Evolutionary conservation across 2,113 vertebrate species (phyloP).

Genomic region (Neomonachus schauinslandi): DNA sequence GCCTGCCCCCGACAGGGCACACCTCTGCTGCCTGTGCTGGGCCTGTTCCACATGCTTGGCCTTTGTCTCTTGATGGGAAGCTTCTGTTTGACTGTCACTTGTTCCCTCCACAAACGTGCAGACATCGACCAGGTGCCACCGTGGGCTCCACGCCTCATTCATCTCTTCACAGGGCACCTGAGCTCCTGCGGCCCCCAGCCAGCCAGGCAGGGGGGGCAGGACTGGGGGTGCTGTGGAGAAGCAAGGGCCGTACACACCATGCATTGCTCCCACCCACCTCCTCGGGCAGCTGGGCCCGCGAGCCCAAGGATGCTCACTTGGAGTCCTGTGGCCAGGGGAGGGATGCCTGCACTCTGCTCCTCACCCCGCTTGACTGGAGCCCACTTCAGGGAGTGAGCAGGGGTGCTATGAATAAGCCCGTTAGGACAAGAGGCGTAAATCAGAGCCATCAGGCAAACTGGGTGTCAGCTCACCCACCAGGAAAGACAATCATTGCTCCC

Average conservation of each 20-base stretch:
- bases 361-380: not conserved
- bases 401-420: rapidly evolving
- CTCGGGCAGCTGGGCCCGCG: not conserved
- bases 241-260: rapidly evolving
- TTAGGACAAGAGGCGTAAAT: rapidly evolving
- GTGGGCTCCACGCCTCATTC: rapidly evolving
- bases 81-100: rapidly evolving
- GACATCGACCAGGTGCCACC: rapidly evolving
- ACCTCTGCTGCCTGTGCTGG: rapidly evolving
- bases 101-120: rapidly evolving
- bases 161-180: not conserved
- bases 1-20: rapidly evolving
- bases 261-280: rapidly evolving
- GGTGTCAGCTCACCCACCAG: rapidly evolving
- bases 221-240: rapidly evolving
- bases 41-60: rapidly evolving
- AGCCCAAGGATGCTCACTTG: not conserved
- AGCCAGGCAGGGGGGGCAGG: rapidly evolving
- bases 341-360: too few species aligned
- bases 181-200: not conserved
- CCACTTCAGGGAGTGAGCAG: rapidly evolving
- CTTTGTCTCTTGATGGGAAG: not conserved
- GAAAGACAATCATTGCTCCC: rapidly evolving
- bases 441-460: not conserved
- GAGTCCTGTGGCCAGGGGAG: not conserved